Evolutionary conservation across 2,888 invertebrate species (phyloP).

Genomic region (Coenonympha glycerion): DNA sequence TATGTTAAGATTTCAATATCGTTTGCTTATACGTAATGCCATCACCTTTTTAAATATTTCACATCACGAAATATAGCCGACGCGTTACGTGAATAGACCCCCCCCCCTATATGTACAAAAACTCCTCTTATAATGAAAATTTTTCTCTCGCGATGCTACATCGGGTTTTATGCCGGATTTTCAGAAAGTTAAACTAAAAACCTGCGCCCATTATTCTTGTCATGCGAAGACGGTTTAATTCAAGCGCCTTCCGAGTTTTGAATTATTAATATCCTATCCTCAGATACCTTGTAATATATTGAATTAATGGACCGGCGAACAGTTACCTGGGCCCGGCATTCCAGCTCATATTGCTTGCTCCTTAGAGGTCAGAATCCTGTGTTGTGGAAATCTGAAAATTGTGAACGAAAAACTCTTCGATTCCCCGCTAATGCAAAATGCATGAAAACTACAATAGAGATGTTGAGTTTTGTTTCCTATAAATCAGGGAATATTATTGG

Average conservation of each 20-base stretch:
- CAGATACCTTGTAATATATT: constrained; percentile 22
- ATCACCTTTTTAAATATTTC: no score
- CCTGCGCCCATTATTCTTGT: constrained; percentile 14
- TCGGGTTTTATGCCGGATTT: no score
- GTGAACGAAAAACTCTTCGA: constrained; percentile 3
- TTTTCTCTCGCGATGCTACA: no score
- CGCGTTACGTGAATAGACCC: no score
- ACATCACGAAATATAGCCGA: no score
- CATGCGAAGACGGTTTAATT: constrained; percentile 19
- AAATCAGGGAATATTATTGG: neutral
- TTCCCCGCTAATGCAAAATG: constrained; percentile 2
- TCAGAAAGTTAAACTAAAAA: constrained; percentile 6
- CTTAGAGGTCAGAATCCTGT: neutral
- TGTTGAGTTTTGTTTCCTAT: neutral
- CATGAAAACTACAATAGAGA: neutral
- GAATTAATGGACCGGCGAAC: constrained; percentile 16
- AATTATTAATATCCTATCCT: constrained; percentile 19
- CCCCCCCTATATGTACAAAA: no score
- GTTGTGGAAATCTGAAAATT: neutral
- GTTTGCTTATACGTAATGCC: no score
- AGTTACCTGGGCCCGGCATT: neutral
- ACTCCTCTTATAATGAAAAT: no score
- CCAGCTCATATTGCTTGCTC: neutral
- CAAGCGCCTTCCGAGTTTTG: constrained; percentile 17
- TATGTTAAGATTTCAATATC: no score